Evolutionary conservation across 2,797 vertebrate genomes (phyloP).

Genomic region (Loriculus beryllinus): DNA sequence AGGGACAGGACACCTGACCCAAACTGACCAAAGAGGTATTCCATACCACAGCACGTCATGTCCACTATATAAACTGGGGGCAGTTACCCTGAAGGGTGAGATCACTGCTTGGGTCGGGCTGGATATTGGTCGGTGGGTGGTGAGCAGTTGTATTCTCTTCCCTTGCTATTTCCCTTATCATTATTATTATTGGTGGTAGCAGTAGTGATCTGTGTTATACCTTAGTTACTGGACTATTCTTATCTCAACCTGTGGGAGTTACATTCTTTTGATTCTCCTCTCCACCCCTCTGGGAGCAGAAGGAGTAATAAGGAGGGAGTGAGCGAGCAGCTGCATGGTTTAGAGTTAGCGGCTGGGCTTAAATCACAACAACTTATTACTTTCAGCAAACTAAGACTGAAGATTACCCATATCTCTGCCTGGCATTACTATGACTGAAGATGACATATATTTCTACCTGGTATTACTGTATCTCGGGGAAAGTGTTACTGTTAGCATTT

Average conservation of each 20-base stretch:
- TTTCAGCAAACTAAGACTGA: background rate
- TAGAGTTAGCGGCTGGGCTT: background rate
- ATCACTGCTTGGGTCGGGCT: too few species aligned
- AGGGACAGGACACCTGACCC: too few species aligned
- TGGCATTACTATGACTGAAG: background rate
- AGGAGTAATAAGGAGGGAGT: background rate
- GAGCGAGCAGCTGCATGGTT: accelerated
- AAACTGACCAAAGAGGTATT: too few species aligned
- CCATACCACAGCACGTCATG: too few species aligned
- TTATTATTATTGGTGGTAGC: too few species aligned
- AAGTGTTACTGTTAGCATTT: background rate
- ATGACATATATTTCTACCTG: background rate
- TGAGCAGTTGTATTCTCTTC: too few species aligned
- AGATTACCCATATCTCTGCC: background rate
- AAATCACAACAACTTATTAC: background rate
- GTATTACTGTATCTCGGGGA: background rate
- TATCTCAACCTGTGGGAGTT: background rate
- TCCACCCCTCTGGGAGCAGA: background rate
- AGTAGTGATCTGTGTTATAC: too few species aligned
- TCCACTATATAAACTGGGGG: too few species aligned
- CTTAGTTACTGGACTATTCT: too few species aligned
- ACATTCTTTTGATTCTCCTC: background rate
- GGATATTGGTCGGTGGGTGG: too few species aligned
- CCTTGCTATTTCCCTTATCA: too few species aligned
- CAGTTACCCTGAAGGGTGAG: too few species aligned